phyloP scores from a whole-genome alignment of 2,113 vertebrate species.

The Callospermophilus lateralis region DNA sequence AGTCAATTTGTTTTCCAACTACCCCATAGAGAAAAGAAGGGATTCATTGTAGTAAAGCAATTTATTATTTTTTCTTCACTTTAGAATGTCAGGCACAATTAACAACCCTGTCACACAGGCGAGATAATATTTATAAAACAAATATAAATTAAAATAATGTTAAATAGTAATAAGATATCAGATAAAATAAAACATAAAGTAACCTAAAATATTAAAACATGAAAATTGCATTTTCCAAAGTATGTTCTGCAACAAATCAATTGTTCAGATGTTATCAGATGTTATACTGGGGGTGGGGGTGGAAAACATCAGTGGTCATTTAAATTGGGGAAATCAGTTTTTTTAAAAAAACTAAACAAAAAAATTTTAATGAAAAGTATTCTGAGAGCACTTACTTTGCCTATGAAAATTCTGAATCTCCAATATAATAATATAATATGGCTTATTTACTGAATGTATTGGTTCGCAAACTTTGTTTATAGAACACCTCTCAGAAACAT shows the following conservation, averaged over 20 bases:
- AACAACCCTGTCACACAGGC: neutral
- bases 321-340: neutral
- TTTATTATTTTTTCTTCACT: neutral
- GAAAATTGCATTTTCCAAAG: neutral
- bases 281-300: too few species aligned
- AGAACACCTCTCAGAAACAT: neutral
- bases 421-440: neutral
- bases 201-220: neutral
- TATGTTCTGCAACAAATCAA: constrained; percentile 7
- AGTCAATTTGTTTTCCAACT: neutral
- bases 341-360: constrained; percentile 39
- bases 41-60: neutral
- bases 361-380: neutral
- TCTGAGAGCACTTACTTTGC: neutral
- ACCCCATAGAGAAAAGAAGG: neutral
- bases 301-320: neutral
- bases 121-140: neutral
- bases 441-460: neutral
- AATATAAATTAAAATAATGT: neutral
- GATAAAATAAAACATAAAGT: neutral
- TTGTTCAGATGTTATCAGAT: neutral
- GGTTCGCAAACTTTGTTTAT: neutral
- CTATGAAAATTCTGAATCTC: neutral
- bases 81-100: neutral
- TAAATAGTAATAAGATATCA: neutral